Conservation (phyloP, 2,888 invertebrate species). For the Luperina nickerlii region DNA sequence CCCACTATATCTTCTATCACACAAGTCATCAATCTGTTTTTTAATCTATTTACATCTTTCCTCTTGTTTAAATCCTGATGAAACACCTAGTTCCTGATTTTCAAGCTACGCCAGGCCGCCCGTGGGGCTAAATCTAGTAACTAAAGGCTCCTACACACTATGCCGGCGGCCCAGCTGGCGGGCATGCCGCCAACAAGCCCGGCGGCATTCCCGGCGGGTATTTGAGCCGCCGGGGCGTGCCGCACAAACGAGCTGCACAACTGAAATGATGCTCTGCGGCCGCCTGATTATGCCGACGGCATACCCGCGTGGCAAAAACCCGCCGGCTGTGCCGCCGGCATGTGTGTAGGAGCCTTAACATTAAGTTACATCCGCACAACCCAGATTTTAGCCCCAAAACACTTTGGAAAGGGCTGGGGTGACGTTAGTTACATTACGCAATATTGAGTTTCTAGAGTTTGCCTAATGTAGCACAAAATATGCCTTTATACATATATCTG, state of each 20-base stretch:
- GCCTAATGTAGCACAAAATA: constrained; percentile 30
- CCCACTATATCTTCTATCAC: no score
- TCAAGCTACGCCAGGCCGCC: not conserved
- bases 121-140: not conserved
- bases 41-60: not conserved
- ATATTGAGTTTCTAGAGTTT: constrained; percentile 8
- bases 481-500: constrained; percentile 14
- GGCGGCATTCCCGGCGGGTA: no score
- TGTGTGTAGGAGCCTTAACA: no score
- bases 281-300: no score
- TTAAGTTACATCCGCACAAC: not conserved
- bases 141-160: no score
- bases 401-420: constrained; percentile 9
- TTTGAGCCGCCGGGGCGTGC: no score
- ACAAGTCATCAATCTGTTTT: not conserved
- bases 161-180: no score
- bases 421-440: constrained; percentile 15
- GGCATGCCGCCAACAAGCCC: no score
- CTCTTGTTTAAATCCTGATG: not conserved
- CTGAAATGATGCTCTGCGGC: no score
- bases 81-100: not conserved
- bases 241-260: no score
- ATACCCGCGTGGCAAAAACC: no score
- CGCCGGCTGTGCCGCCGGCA: no score
- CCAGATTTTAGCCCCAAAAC: constrained; percentile 31